Percentiles rank a stretch among this genome's conserved stretches.
Conservation (phyloP, 1,140 invertebrate genomes). For the Nomia melanderi region DNA sequence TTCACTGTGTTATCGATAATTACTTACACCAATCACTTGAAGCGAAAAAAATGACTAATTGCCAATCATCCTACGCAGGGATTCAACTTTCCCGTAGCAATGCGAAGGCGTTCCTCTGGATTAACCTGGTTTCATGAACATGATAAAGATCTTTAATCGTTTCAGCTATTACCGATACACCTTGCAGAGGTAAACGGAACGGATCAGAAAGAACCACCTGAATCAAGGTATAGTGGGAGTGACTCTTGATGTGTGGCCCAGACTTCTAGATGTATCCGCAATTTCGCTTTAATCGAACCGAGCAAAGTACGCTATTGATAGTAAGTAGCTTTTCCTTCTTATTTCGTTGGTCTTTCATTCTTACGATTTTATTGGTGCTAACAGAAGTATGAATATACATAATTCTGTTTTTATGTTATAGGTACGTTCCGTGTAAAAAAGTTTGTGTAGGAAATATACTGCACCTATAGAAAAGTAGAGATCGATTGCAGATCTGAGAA, state of each 20-base stretch:
- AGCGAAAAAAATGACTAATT: neutral
- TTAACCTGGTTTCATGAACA: slow-evolving; percentile 14
- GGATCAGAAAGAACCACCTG: neutral
- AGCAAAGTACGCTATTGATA: neutral
- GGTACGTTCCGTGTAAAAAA: too few species aligned
- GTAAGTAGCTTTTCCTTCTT: neutral
- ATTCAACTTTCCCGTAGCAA: slow-evolving; percentile 18
- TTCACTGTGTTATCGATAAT: neutral
- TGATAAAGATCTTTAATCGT: slow-evolving; percentile 39
- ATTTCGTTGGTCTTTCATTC: neutral
- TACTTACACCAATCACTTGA: neutral
- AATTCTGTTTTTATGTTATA: too few species aligned
- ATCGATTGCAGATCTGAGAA: too few species aligned
- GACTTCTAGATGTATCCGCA: neutral
- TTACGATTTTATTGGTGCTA: neutral
- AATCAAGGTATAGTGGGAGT: slow-evolving; percentile 10
- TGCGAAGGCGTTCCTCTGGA: slow-evolving; percentile 28
- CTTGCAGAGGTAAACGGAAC: slow-evolving; percentile 12
- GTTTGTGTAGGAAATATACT: too few species aligned
- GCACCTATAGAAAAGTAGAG: too few species aligned
- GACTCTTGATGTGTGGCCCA: slow-evolving; percentile 7
- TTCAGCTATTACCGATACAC: slow-evolving; percentile 20
- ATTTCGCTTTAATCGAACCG: slow-evolving; percentile 29
- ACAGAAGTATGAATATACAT: neutral
- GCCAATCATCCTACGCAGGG: neutral